These are phyloP conservation scores for Scalopus aquaticus DNA, from an alignment of 2,113 vertebrate species.

Conservation along the genomic window DNA sequence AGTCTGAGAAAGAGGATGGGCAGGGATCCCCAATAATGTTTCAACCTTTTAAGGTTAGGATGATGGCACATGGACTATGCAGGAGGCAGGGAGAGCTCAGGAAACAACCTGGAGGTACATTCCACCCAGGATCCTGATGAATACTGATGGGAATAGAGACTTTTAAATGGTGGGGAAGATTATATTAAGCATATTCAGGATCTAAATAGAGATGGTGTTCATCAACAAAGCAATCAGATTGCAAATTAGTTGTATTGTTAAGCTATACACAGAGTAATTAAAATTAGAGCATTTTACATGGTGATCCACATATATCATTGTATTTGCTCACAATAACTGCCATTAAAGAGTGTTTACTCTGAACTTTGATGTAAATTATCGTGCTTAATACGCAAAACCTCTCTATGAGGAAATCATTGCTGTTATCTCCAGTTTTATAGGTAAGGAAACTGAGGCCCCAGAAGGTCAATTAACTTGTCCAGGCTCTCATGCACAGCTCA, in stretches of 20 bases:
- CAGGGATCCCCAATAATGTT: not conserved
- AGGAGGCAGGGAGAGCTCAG: not conserved
- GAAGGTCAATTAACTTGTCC: not conserved
- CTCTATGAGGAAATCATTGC: not conserved
- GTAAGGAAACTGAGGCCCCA: not conserved
- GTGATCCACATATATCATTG: not conserved
- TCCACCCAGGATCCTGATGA: not conserved
- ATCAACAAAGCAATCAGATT: not conserved
- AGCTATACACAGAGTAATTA: not conserved
- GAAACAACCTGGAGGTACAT: not conserved
- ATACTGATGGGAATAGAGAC: not conserved
- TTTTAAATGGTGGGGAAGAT: not conserved
- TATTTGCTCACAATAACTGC: not conserved
- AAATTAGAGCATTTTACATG: constrained; percentile 23
- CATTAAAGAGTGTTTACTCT: not conserved
- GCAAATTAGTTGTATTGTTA: not conserved
- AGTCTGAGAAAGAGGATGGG: not conserved
- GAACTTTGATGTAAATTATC: not conserved
- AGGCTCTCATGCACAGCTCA: not conserved
- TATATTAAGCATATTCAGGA: not conserved
- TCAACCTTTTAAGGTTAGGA: not conserved
- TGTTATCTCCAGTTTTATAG: not conserved
- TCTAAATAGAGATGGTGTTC: constrained; percentile 3
- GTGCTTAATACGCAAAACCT: not conserved
- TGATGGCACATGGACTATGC: not conserved